A percentile compares a stretch with the other conserved stretches of the same genome.
Evolutionary conservation across 2,113 vertebrate species (phyloP).

Genomic region (Pomatorhinus ruficollis): DNA sequence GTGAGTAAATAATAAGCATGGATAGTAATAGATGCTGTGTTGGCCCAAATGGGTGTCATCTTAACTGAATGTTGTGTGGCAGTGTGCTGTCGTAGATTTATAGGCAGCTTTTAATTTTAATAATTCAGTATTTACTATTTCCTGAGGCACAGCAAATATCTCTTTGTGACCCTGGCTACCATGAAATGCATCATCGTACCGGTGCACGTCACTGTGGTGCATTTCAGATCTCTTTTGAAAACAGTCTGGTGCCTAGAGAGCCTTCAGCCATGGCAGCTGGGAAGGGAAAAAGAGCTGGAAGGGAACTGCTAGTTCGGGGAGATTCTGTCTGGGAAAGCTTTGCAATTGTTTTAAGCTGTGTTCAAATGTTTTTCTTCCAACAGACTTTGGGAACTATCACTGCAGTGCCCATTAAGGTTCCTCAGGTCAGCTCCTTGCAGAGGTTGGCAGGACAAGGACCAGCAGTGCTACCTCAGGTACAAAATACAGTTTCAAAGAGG

Average conservation of each 20-base stretch:
- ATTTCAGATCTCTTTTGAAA: background rate
- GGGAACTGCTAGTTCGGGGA: fast-evolving
- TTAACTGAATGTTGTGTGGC: background rate
- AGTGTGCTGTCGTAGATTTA: background rate
- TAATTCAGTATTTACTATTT: slow-evolving; percentile 21
- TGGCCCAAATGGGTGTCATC: background rate
- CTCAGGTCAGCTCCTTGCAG: slow-evolving; percentile 98
- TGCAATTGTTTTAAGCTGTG: slow-evolving; percentile 19
- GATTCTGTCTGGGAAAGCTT: background rate
- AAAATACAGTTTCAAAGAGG: background rate
- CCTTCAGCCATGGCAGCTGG: background rate
- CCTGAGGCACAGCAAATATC: background rate
- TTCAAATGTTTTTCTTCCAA: slow-evolving; percentile 54
- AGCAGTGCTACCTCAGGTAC: slow-evolving; percentile 97
- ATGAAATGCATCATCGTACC: background rate
- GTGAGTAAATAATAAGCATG: background rate
- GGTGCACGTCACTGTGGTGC: background rate
- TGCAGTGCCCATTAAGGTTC: slow-evolving; percentile 93
- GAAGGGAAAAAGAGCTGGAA: background rate
- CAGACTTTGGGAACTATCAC: slow-evolving; percentile 91
- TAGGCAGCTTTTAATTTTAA: background rate
- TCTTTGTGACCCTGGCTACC: background rate
- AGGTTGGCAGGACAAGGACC: slow-evolving; percentile 93
- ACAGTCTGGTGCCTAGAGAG: background rate
- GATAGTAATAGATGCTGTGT: background rate